Conservation (phyloP, 2,888 invertebrate species). For the Cephalotes varians region DNA sequence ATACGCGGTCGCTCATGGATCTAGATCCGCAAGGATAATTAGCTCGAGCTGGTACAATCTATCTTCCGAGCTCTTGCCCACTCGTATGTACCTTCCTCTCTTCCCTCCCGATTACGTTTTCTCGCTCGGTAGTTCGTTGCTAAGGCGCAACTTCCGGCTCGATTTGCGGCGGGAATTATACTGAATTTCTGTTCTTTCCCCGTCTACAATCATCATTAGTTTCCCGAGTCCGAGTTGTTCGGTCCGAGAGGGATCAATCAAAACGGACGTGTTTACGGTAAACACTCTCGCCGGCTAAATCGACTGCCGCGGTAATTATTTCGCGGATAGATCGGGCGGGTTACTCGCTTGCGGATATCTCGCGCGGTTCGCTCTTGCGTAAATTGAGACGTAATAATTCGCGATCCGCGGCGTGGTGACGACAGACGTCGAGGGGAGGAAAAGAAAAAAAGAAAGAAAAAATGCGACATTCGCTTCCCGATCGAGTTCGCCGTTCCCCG, state of each 20-base stretch:
- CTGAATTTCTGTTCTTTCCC: background rate
- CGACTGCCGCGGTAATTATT: conserved; percentile 2
- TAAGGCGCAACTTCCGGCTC: conserved; percentile 25
- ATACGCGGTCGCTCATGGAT: conserved; percentile 7
- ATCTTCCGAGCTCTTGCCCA: background rate
- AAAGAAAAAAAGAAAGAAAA: background rate
- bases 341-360: background rate
- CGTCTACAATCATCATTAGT: conserved; percentile 28
- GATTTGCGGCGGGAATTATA: background rate
- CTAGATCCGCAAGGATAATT: conserved; percentile 36
- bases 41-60: conserved; percentile 10
- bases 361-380: background rate
- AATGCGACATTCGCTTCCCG: conserved; percentile 7
- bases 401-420: background rate
- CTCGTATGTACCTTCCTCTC: background rate
- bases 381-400: conserved; percentile 21
- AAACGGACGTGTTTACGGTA: background rate
- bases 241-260: background rate
- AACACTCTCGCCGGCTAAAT: conserved; percentile 20
- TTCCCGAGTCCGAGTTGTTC: background rate
- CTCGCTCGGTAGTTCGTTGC: background rate
- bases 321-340: background rate
- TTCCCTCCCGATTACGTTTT: background rate
- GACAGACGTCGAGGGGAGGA: background rate
- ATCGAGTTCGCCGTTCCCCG: background rate